Evolutionary conservation across 2,888 invertebrate species (phyloP).

Genomic region (Drosophila monieri): DNA sequence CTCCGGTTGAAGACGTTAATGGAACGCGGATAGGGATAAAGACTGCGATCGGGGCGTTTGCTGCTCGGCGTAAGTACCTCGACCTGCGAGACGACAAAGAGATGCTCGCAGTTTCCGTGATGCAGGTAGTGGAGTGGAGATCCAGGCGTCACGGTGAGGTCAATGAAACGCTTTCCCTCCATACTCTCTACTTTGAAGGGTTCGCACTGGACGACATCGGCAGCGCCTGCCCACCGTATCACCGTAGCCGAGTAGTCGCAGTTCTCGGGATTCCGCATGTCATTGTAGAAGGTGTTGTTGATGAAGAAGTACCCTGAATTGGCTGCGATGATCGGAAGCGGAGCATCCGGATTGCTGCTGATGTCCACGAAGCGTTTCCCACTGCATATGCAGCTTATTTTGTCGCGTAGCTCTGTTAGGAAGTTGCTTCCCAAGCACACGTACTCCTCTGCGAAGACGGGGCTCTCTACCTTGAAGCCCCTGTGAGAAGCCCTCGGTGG

Average conservation of each 20-base stretch:
- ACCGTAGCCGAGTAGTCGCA: constrained; percentile 88
- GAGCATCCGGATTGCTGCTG: constrained; percentile 84
- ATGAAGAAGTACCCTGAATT: constrained; percentile 90
- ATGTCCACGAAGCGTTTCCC: constrained; percentile 86
- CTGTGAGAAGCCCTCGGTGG: constrained; percentile 83
- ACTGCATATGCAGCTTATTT: constrained; percentile 90
- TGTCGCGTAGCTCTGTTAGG: constrained; percentile 89
- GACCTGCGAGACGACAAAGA: constrained; percentile 91
- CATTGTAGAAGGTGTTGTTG: constrained; percentile 91
- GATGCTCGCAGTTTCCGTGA: constrained; percentile 96
- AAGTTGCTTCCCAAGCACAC: constrained; percentile 88
- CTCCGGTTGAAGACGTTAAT: constrained; percentile 85
- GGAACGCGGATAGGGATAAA: constrained; percentile 86
- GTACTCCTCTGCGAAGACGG: constrained; percentile 86
- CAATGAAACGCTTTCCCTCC: constrained; percentile 85
- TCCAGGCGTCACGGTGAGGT: constrained; percentile 86
- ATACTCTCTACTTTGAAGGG: constrained; percentile 85
- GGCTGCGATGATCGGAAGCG: constrained; percentile 53
- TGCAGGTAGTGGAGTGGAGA: constrained; percentile 92
- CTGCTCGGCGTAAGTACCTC: constrained; percentile 85
- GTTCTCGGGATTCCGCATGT: constrained; percentile 86
- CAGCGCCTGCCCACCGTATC: constrained; percentile 86
- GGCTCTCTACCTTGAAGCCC: constrained; percentile 69
- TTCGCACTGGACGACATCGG: constrained; percentile 57
- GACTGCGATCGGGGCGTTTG: constrained; percentile 15